A percentile compares a stretch with the other conserved stretches of the same genome.
phyloP scores from a whole-genome alignment of 64 coral and sea anemone genomes.

The Hydrozoanthus tunicans region DNA sequence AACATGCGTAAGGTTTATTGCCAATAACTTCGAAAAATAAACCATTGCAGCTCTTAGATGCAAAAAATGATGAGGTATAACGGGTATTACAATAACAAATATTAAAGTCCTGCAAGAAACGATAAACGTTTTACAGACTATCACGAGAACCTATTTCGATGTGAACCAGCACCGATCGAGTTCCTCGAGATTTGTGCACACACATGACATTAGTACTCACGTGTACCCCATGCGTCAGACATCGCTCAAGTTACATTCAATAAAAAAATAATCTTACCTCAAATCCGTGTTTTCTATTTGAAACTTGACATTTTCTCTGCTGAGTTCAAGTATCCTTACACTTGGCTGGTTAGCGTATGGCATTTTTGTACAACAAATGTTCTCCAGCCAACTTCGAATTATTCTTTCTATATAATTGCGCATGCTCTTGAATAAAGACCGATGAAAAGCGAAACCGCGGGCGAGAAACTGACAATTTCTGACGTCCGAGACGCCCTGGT shows the following conservation, averaged over 20 bases:
- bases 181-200: too few relatives aligned
- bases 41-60: too few relatives aligned
- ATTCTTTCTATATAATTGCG: neutral
- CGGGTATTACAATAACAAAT: too few relatives aligned
- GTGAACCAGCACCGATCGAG: too few relatives aligned
- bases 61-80: too few relatives aligned
- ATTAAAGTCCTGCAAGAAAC: too few relatives aligned
- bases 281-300: slow-evolving; percentile 97
- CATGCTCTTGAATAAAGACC: slow-evolving; percentile 22
- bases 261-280: slow-evolving; percentile 49
- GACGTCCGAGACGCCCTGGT: neutral
- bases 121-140: too few relatives aligned
- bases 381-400: slow-evolving; percentile 15
- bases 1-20: too few relatives aligned
- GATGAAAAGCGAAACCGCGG: slow-evolving; percentile 12
- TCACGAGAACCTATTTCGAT: too few relatives aligned
- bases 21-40: too few relatives aligned
- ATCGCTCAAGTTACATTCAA: neutral
- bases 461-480: neutral
- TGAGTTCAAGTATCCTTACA: slow-evolving; percentile 93
- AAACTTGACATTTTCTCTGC: slow-evolving; percentile 99
- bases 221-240: too few relatives aligned
- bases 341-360: slow-evolving; percentile 99
- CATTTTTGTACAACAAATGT: slow-evolving; percentile 55
- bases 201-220: too few relatives aligned